Evolutionary conservation across 1,140 invertebrate genomes (phyloP).

Genomic region (Aphelenchoides besseyi): DNA sequence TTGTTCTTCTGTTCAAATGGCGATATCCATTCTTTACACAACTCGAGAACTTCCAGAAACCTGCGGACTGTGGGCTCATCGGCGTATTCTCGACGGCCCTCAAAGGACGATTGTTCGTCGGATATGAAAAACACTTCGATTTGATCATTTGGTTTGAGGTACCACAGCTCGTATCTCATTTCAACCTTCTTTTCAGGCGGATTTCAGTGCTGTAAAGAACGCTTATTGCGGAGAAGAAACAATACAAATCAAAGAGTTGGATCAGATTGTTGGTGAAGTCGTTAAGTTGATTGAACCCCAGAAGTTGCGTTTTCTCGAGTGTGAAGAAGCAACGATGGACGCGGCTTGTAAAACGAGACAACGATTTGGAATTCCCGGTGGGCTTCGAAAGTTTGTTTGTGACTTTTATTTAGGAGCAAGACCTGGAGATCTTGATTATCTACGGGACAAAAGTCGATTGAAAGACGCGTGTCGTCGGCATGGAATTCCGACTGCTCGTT

Average conservation of each 20-base stretch:
- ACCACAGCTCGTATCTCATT: not conserved
- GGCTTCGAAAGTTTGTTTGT: slow-evolving; percentile 14
- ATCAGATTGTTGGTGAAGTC: not conserved
- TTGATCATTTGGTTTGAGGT: slow-evolving; percentile 30
- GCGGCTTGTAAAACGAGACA: not conserved
- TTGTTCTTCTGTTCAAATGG: slow-evolving; percentile 31
- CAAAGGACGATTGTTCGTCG: slow-evolving; percentile 5
- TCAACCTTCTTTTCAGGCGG: not conserved
- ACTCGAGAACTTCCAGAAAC: slow-evolving; percentile 35
- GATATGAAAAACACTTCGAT: slow-evolving; percentile 23
- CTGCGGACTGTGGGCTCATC: slow-evolving; percentile 20
- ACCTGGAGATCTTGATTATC: slow-evolving; percentile 2
- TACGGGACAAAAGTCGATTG: slow-evolving; percentile 11
- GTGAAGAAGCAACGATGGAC: not conserved
- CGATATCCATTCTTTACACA: slow-evolving; percentile 35
- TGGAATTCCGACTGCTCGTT: slow-evolving; percentile 26
- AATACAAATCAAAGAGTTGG: not conserved
- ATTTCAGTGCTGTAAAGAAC: not conserved
- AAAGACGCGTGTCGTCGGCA: not conserved
- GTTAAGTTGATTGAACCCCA: not conserved
- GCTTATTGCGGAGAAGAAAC: not conserved
- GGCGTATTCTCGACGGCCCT: slow-evolving; percentile 28
- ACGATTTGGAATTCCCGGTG: not conserved
- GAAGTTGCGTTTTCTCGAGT: not conserved
- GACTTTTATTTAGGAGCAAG: slow-evolving; percentile 6